Conservation (phyloP, 2,797 vertebrate genomes). For the Sardinella longiceps region DNA sequence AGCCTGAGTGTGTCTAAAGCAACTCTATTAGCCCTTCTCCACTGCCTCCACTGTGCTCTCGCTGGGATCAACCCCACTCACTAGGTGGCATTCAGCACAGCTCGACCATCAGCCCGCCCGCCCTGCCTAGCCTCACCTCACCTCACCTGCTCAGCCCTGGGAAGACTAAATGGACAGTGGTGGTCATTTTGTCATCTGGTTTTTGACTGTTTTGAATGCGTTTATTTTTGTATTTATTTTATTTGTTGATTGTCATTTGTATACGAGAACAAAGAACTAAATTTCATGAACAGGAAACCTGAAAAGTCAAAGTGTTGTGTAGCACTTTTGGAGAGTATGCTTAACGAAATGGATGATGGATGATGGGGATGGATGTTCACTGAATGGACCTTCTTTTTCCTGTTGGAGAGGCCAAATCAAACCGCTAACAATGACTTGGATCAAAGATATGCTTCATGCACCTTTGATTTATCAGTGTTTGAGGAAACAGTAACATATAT, state of each 20-base stretch:
- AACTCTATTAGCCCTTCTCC: neutral
- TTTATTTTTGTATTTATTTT: neutral
- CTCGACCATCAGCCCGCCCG: neutral
- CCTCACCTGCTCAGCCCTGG: too few relatives aligned
- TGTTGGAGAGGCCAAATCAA: neutral
- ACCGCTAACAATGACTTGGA: neutral
- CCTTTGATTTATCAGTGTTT: neutral
- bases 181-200: neutral
- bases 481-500: neutral
- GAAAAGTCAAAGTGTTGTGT: neutral
- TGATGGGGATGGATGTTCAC: neutral
- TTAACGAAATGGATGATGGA: neutral
- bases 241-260: neutral
- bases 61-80: neutral
- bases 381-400: neutral
- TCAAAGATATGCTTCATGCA: neutral
- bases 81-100: neutral
- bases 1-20: neutral
- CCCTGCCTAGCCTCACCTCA: too few relatives aligned
- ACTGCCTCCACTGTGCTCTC: too few relatives aligned
- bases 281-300: neutral
- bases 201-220: neutral
- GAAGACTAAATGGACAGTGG: neutral
- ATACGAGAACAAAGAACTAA: neutral
- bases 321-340: neutral